Percentiles rank a stretch among this genome's conserved stretches.
phyloP scores from a whole-genome alignment of 1,140 invertebrate genomes.

The Eupristina koningsbergeri region DNA sequence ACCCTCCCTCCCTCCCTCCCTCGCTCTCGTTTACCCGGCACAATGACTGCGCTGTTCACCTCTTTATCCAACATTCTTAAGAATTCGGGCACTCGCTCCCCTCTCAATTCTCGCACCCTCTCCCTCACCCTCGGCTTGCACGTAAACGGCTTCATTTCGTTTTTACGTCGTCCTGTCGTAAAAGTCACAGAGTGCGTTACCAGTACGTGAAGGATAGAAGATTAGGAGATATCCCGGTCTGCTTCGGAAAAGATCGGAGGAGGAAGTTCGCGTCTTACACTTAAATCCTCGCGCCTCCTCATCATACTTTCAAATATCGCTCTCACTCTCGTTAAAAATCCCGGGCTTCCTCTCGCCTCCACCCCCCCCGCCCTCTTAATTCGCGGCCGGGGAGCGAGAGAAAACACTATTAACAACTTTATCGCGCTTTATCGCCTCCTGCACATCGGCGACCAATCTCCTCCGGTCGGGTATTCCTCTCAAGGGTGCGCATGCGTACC shows the following conservation, averaged over 20 bases:
- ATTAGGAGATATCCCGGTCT: background rate
- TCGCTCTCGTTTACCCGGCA: background rate
- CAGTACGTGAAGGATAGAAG: background rate
- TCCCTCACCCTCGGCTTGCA: constrained; percentile 20
- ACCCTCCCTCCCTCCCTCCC: background rate
- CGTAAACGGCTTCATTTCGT: constrained; percentile 52
- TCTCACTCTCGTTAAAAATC: background rate
- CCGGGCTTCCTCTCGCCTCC: background rate
- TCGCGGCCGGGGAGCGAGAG: constrained; percentile 1
- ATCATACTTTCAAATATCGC: constrained; percentile 50
- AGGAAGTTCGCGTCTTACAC: constrained; percentile 34
- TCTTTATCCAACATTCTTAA: constrained; percentile 38
- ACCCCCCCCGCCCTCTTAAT: constrained; percentile 4
- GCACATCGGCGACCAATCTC: constrained; percentile 4
- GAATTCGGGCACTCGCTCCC: background rate
- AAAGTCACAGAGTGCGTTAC: constrained; percentile 28
- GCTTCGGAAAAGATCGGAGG: background rate
- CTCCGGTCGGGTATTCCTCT: background rate
- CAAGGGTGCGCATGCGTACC: background rate
- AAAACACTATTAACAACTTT: constrained; percentile 39
- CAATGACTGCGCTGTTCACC: background rate
- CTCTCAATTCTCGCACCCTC: background rate
- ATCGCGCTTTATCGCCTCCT: constrained; percentile 37
- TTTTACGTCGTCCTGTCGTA: constrained; percentile 51
- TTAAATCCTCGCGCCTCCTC: constrained; percentile 42